Conservation (phyloP, 2,888 invertebrate species). For the Parnassius apollo region DNA sequence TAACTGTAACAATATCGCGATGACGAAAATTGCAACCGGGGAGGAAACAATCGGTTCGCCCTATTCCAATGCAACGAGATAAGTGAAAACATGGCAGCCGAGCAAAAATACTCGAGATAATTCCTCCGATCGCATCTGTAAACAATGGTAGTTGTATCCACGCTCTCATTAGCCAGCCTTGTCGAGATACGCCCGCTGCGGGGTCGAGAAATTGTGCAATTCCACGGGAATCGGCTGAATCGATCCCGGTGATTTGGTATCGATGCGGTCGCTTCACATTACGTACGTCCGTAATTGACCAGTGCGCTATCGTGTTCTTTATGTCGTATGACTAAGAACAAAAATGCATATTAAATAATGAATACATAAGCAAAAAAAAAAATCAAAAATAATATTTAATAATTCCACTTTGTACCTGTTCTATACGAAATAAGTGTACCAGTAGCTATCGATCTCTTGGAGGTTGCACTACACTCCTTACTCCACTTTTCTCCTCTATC, state of each 20-base stretch:
- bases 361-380: too few relatives aligned
- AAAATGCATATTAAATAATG: too few relatives aligned
- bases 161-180: constrained; percentile 76
- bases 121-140: constrained; percentile 66
- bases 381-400: too few relatives aligned
- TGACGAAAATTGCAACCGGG: constrained; percentile 64
- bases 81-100: constrained; percentile 73
- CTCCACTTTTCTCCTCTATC: too few relatives aligned
- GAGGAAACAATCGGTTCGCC: constrained; percentile 62
- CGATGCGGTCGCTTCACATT: constrained; percentile 43
- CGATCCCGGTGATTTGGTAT: constrained; percentile 61
- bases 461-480: too few relatives aligned
- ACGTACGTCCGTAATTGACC: constrained; percentile 37
- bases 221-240: constrained; percentile 61
- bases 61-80: constrained; percentile 63
- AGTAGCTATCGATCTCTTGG: too few relatives aligned
- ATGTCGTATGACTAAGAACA: background rate
- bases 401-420: too few relatives aligned
- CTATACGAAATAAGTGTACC: too few relatives aligned
- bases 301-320: constrained; percentile 19
- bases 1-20: constrained; percentile 42
- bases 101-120: constrained; percentile 74
- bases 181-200: constrained; percentile 47
- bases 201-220: constrained; percentile 51
- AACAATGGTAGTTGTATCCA: constrained; percentile 73